Conservation (phyloP, 2,113 vertebrate species). For the Heptranchias perlo region DNA sequence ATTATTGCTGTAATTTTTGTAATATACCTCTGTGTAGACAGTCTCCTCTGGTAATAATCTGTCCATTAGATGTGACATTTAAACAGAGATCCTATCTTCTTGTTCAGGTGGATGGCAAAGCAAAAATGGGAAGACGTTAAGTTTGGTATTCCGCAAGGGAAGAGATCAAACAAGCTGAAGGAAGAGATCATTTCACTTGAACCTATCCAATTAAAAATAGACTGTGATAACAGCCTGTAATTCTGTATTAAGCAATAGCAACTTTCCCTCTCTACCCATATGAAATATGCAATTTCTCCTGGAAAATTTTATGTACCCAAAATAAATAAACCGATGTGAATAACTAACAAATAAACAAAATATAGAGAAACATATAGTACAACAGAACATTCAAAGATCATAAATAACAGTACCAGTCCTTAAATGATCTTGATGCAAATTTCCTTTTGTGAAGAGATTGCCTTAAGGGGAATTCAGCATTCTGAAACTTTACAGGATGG, state of each 20-base stretch:
- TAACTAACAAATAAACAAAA: background rate
- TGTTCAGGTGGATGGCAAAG: background rate
- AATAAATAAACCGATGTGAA: background rate
- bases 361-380: background rate
- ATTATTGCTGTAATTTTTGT: background rate
- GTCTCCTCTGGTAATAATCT: background rate
- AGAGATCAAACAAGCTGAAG: background rate
- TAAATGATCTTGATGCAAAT: background rate
- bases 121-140: background rate
- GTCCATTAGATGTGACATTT: background rate
- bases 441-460: background rate
- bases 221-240: background rate
- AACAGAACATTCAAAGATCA: background rate
- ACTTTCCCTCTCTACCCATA: background rate
- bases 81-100: background rate
- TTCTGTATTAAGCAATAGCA: background rate
- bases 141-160: background rate
- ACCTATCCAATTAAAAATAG: background rate
- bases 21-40: background rate
- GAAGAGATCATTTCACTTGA: background rate
- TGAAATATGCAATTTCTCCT: background rate
- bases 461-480: background rate
- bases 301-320: background rate
- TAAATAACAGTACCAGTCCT: background rate
- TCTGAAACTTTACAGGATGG: background rate